A percentile compares a stretch with the other conserved stretches of the same genome.
These are phyloP conservation scores for Neodontobutis hainanensis DNA, from an alignment of 2,113 vertebrate species.

Conservation along the genomic window DNA sequence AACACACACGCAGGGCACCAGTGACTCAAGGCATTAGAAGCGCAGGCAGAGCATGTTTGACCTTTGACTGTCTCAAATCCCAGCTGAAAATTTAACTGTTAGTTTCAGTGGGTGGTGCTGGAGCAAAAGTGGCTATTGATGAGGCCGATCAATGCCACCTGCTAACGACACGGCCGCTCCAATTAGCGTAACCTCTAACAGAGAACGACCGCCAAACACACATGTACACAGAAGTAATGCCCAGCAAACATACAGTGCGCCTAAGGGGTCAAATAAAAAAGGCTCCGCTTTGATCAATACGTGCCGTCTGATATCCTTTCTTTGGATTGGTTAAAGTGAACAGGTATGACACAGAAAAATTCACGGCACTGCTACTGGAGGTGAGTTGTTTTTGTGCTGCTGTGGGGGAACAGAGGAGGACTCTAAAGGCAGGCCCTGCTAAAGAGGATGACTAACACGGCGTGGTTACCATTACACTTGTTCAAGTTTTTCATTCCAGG, in stretches of 20 bases:
- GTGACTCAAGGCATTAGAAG: slow-evolving; percentile 50
- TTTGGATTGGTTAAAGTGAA: slow-evolving; percentile 42
- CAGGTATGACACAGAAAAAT: slow-evolving; percentile 43
- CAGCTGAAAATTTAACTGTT: slow-evolving; percentile 78
- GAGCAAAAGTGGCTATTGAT: slow-evolving; percentile 74
- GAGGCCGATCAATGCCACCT: slow-evolving; percentile 76
- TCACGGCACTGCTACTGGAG: slow-evolving; percentile 13
- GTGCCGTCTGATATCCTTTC: slow-evolving; percentile 27
- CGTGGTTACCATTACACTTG: slow-evolving; percentile 50
- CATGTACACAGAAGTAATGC: slow-evolving; percentile 25
- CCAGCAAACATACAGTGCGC: slow-evolving; percentile 25
- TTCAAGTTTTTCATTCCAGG: slow-evolving; percentile 75
- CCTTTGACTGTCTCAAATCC: slow-evolving; percentile 70
- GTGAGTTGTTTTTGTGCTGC: slow-evolving; percentile 36
- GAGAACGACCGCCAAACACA: slow-evolving; percentile 32
- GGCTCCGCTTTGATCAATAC: slow-evolving; percentile 54
- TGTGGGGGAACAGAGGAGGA: slow-evolving; percentile 4
- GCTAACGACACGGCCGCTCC: slow-evolving; percentile 69
- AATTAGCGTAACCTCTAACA: slow-evolving; percentile 71
- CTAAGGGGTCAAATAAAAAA: slow-evolving; percentile 16
- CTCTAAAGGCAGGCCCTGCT: slow-evolving; percentile 48
- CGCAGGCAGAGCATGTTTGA: slow-evolving; percentile 62
- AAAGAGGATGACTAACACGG: slow-evolving; percentile 66
- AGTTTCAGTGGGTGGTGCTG: slow-evolving; percentile 62
- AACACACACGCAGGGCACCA: slow-evolving; percentile 34